phyloP scores from a whole-genome alignment of 2,888 invertebrate species.

The Tineola bisselliella region DNA sequence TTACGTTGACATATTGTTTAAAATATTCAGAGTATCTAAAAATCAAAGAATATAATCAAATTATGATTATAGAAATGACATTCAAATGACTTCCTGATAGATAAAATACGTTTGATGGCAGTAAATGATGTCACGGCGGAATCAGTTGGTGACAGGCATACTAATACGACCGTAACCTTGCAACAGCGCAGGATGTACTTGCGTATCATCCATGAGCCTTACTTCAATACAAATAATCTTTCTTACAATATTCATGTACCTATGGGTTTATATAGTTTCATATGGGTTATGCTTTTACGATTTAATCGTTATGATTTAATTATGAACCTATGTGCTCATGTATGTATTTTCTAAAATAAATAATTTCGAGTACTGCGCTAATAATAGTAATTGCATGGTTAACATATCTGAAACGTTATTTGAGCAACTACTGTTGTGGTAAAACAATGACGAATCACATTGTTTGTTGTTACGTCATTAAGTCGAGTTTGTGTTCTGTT shows the following conservation, averaged over 20 bases:
- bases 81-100: not conserved
- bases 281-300: no score
- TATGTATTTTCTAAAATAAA: not conserved
- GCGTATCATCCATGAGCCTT: not conserved
- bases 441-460: not conserved
- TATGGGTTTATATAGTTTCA: no score
- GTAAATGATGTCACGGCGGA: conserved; percentile 24
- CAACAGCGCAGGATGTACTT: conserved; percentile 13
- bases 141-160: conserved; percentile 21
- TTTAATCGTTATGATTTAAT: no score
- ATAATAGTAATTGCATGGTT: not conserved
- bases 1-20: no score
- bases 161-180: conserved; percentile 28
- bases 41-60: no score
- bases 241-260: not conserved
- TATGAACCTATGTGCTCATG: no score
- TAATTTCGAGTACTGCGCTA: not conserved
- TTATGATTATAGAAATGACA: not conserved
- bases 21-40: no score
- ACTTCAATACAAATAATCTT: not conserved
- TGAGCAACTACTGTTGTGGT: not conserved
- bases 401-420: not conserved
- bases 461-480: not conserved
- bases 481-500: not conserved
- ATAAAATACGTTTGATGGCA: not conserved